Percentiles rank a stretch among this genome's conserved stretches.
Evolutionary conservation across 1,140 invertebrate genomes (phyloP).

Genomic region (Trichonephila inaurata): DNA sequence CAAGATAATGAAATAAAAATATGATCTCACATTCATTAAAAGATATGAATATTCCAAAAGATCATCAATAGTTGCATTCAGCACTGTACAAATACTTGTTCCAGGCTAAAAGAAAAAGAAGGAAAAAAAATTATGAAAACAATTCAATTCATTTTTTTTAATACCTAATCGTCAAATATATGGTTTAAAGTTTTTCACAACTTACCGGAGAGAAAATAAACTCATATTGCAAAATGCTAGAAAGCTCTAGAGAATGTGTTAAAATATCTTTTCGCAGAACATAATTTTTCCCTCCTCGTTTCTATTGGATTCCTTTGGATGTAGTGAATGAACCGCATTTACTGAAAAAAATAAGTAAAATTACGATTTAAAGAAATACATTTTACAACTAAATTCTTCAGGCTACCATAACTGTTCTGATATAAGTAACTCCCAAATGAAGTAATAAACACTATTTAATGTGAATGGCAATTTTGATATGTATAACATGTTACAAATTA

Average conservation of each 20-base stretch:
- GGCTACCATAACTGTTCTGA: background rate
- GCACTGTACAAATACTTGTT: conserved; percentile 55
- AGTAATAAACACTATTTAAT: too few species aligned
- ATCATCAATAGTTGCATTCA: conserved; percentile 74
- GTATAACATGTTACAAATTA: too few species aligned
- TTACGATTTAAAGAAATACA: background rate
- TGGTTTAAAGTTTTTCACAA: conserved; percentile 37
- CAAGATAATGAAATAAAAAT: too few species aligned
- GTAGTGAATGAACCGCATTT: conserved; percentile 38
- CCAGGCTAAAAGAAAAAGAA: conserved; percentile 59
- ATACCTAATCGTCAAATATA: too few species aligned
- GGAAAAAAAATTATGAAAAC: background rate
- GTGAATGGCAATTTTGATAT: too few species aligned
- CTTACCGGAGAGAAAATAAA: conserved; percentile 88
- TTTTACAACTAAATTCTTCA: background rate
- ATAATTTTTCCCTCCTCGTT: background rate
- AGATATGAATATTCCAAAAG: conserved; percentile 34
- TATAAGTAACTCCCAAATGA: too few species aligned
- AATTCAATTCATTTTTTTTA: too few species aligned
- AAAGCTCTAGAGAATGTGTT: conserved; percentile 84
- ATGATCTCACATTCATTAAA: conserved; percentile 21
- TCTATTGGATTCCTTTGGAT: background rate
- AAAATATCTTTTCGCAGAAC: conserved; percentile 82
- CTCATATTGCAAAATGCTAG: conserved; percentile 90
- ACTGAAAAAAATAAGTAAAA: conserved; percentile 31